These are phyloP conservation scores for Matsumurasca onukii DNA, from an alignment of 1,140 invertebrate species.

Conservation along the genomic window DNA sequence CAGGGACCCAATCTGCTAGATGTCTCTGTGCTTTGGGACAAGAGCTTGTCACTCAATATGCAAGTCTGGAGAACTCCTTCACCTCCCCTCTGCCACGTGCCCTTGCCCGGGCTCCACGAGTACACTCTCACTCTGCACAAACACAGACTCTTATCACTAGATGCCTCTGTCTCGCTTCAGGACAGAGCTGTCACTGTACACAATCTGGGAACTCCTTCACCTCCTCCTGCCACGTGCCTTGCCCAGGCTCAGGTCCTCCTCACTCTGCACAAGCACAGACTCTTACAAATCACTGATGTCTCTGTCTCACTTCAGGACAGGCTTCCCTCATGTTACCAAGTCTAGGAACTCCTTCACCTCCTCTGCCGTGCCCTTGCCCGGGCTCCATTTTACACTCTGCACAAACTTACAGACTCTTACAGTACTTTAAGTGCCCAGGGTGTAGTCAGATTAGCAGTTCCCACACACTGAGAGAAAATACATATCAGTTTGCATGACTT, in stretches of 20 bases:
- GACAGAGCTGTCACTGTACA: conserved; percentile 85
- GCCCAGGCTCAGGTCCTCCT: conserved; percentile 79
- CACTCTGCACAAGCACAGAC: too few species aligned
- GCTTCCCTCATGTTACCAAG: conserved; percentile 86
- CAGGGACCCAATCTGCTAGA: too few species aligned
- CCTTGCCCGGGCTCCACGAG: conserved; percentile 79
- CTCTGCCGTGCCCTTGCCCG: conserved; percentile 71
- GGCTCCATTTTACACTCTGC: conserved; percentile 77
- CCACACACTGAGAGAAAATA: too few species aligned
- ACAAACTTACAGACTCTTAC: neutral
- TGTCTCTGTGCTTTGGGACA: conserved; percentile 85
- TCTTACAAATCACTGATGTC: too few species aligned
- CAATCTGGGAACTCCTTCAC: conserved; percentile 77
- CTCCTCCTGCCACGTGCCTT: conserved; percentile 78
- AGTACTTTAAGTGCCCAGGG: too few species aligned
- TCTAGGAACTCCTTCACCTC: conserved; percentile 74
- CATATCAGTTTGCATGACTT: too few species aligned
- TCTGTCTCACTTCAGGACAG: conserved; percentile 90
- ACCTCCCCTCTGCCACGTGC: conserved; percentile 79
- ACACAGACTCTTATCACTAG: neutral
- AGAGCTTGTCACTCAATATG: conserved; percentile 83
- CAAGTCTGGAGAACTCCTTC: conserved; percentile 76
- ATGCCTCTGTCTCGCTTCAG: conserved; percentile 88
- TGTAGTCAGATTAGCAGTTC: too few species aligned
- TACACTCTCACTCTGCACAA: conserved; percentile 68